Percentiles rank a stretch among this genome's conserved stretches.
Evolutionary conservation across 2,113 vertebrate species (phyloP).

Genomic region (Oreotrochilus melanogaster): DNA sequence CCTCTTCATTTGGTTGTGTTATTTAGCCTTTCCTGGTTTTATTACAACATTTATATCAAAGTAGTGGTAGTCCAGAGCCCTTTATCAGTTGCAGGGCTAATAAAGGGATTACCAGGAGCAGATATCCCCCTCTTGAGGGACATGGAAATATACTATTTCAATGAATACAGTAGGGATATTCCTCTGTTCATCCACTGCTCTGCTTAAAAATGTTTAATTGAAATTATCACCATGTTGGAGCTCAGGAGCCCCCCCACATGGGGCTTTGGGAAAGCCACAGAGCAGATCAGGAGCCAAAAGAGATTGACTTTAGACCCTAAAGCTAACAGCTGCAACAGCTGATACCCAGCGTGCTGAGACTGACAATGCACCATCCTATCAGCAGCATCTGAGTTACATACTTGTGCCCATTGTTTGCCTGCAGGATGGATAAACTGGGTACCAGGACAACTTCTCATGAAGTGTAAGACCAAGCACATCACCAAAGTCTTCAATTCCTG

Average conservation of each 20-base stretch:
- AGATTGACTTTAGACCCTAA: neutral
- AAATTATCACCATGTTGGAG: neutral
- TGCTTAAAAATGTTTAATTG: conserved; percentile 30
- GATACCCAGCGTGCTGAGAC: neutral
- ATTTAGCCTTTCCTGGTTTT: neutral
- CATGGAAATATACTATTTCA: neutral
- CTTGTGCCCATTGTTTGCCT: neutral
- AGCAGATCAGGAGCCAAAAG: neutral
- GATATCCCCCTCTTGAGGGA: neutral
- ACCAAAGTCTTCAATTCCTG: neutral
- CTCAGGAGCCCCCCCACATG: neutral
- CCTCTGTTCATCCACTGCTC: conserved; percentile 57
- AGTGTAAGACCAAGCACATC: neutral
- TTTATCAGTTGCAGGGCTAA: neutral
- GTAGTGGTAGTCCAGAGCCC: neutral
- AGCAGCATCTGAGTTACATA: neutral
- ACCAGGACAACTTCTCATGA: neutral
- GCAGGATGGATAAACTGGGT: neutral
- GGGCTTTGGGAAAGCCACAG: neutral
- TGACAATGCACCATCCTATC: neutral
- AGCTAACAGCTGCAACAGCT: neutral
- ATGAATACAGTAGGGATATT: neutral
- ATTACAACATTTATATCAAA: neutral
- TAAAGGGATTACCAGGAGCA: neutral
- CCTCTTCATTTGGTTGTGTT: neutral